Evolutionary conservation across 1,140 invertebrate genomes (phyloP), one percentile per base, ranked within the genome.

Genomic region (Cydia splendana): DNA sequence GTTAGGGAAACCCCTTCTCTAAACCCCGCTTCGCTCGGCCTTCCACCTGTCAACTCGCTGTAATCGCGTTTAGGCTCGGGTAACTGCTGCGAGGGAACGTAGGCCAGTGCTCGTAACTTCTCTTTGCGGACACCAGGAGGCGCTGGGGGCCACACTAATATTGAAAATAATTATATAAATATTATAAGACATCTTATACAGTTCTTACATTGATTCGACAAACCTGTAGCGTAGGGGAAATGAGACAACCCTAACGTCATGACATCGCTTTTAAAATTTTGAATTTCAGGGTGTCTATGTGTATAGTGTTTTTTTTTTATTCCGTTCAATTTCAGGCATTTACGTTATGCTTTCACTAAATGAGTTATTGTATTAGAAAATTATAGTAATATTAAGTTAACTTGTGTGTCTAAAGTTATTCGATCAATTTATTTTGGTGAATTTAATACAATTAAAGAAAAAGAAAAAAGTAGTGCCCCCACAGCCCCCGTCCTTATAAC

Each of bases 51-150:
- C 57, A 24, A 42, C 34, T 71, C 67, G 67, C 34, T 18, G n/a
- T 69, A 69, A 24, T 28, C 28, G 67, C 67, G 67, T 18, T 34
- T 38, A 71, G n/a, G 30, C 20, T 42, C 24, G 65, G 38, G 57
- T 62, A 20, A 62, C 57, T 71, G 28, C 34, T 34, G 65, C 65
- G 65, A 69, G 65, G 65, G 30, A 69, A 69, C 65, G 30, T 71
- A 71, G 67, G 67, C 67, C 67, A 42, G 67, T 69, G 24, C 30
- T 69, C 65, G 28, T 34, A 28, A 30, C 15, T 34, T 69, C 30
- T 34, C 65, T 13, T 24, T 69, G 28, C 65, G 65, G 28, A 69
- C 28, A 9, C 13, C 30, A 34, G 28, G 24, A 2, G 65, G 65
- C 30, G 65, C 65, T 34, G 24, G 65, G 65, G 28, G 65, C 30